Evolutionary conservation across 2,113 vertebrate species (phyloP).

Genomic region (Pandion haliaetus): DNA sequence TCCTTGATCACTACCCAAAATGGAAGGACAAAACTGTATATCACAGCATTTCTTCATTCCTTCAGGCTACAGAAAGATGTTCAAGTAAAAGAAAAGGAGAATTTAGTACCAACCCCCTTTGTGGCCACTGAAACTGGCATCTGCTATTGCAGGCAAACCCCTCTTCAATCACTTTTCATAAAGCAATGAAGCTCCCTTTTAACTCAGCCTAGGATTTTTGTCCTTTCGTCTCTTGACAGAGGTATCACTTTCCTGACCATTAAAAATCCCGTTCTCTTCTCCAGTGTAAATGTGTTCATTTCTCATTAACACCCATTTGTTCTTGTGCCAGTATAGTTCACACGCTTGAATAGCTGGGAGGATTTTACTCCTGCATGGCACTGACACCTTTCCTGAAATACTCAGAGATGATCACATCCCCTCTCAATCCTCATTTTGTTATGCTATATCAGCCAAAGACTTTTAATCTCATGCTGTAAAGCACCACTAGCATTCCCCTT

Average conservation of each 20-base stretch:
- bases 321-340: background rate
- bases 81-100: background rate
- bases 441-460: background rate
- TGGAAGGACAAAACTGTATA: background rate
- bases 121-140: background rate
- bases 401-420: background rate
- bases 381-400: background rate
- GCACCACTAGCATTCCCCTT: background rate
- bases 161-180: background rate
- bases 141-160: background rate
- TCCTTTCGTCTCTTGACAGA: slow-evolving; percentile 7
- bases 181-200: background rate
- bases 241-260: background rate
- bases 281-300: background rate
- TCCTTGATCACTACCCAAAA: background rate
- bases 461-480: slow-evolving; percentile 3
- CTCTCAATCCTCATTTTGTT: background rate
- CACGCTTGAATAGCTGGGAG: background rate
- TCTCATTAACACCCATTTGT: slow-evolving; percentile 19
- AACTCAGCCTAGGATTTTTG: background rate
- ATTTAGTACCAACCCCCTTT: background rate
- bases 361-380: background rate
- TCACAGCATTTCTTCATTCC: background rate
- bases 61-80: background rate
- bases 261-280: background rate